Evolutionary conservation across 1,140 invertebrate genomes (phyloP), one percentile per base, ranked within the genome.

Genomic region (Tenebrio molitor): DNA sequence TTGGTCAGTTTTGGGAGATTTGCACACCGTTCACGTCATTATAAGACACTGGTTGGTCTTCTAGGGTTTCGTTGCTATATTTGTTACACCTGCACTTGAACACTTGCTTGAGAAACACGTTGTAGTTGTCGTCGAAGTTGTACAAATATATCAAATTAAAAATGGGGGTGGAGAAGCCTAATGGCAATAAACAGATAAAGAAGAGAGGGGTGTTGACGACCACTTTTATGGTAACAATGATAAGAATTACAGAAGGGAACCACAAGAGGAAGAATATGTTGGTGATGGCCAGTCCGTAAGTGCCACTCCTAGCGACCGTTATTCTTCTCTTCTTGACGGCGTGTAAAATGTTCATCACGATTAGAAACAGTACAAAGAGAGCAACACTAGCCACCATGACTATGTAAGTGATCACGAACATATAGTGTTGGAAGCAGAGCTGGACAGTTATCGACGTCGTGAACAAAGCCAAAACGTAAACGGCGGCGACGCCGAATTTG

Each of bases 281-380:
- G 16, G 19, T 10, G 23, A 42, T 42, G 12, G 15, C 21, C 15
- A 66, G 15, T 7, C 42, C 42, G 17, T 7, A 12, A 25, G 21
- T 41, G n/a, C 23, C 25, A 19, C 7, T 14, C 7, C 15, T 29
- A 25, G 25, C n/a, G 7, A n/a, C 14, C 2, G 10, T 29, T 14
- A 70, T 29, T 46, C n/a, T 50, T 19, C 50, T 44, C 8, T 15
- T 64, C 14, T 39, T 74, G 0, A 74, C n/a, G 7, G 34, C 8
- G 33, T 70, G 66, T n/a, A 70, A 14, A 23, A 74, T 63, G 34
- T 74, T 71, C 12, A 74, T 68, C 17, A 74, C 23, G 3, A 42
- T 66, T 44, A 66, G 15, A 23, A 29, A 8, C 17, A n/a, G n/a
- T n/a, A 58, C 23, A 1, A 33, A n/a, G 15, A 58, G 3, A 58